Conservation (phyloP, 2,888 invertebrate genomes). For the Tubiluchus corallicola region DNA sequence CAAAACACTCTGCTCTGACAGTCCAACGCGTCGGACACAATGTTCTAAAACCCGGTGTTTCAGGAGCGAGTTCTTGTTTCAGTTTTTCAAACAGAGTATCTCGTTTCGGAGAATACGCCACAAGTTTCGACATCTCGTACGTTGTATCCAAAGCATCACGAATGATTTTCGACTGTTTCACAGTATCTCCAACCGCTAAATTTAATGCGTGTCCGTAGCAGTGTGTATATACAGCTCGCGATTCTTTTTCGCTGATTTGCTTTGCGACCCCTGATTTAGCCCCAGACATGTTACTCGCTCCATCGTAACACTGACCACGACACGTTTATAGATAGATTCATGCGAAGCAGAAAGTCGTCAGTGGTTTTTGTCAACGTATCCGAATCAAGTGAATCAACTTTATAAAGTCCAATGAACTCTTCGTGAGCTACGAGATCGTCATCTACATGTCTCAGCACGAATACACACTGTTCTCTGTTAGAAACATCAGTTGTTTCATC, state of each 20-base stretch:
- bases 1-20: constrained; percentile 10
- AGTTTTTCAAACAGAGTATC: constrained; percentile 12
- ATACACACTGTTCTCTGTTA: constrained; percentile 15
- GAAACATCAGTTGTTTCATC: constrained; percentile 15
- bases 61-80: constrained; percentile 11
- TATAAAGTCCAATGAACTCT: constrained; percentile 15
- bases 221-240: constrained; percentile 8
- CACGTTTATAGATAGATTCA: constrained; percentile 12
- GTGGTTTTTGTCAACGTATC: constrained; percentile 11
- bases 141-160: constrained; percentile 8
- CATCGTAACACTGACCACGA: constrained; percentile 11
- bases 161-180: background rate
- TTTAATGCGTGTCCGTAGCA: constrained; percentile 8
- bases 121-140: constrained; percentile 13
- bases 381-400: constrained; percentile 11
- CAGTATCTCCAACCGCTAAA: background rate
- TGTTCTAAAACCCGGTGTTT: constrained; percentile 12
- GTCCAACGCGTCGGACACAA: constrained; percentile 14
- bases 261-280: constrained; percentile 8
- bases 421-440: constrained; percentile 13
- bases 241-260: constrained; percentile 5
- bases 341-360: constrained; percentile 12
- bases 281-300: constrained; percentile 9
- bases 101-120: constrained; percentile 13
- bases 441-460: constrained; percentile 14